Evolutionary conservation across 2,797 vertebrate species (phyloP).

Genomic region (Eulemur rubriventer): DNA sequence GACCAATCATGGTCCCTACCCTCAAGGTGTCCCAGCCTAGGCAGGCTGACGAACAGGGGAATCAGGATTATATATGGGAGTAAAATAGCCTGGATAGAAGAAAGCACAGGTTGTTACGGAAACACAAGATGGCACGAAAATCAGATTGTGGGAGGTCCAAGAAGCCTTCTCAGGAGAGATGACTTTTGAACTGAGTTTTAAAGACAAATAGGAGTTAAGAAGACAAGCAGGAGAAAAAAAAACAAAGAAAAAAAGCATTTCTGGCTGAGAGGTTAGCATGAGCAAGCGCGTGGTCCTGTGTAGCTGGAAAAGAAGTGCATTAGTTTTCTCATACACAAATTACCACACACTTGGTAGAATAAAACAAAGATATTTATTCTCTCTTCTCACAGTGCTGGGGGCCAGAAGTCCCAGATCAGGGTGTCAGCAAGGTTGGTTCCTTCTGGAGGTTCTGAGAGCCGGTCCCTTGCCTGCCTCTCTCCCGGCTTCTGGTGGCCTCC

Average conservation of each 20-base stretch:
- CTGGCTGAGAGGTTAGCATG: not conserved
- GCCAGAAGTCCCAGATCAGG: not conserved
- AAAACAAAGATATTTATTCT: not conserved
- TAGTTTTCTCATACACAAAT: not conserved
- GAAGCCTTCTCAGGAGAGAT: not conserved
- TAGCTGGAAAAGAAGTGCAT: not conserved
- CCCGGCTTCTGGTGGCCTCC: fast-evolving
- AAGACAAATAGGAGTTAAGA: not conserved
- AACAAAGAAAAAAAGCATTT: not conserved
- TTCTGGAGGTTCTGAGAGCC: not conserved
- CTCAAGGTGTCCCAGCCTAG: not conserved
- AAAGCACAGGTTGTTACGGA: not conserved
- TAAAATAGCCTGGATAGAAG: not conserved
- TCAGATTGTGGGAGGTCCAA: not conserved
- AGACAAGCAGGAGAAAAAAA: not conserved
- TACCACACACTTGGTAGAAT: not conserved
- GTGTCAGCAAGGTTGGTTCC: not conserved
- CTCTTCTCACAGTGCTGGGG: not conserved
- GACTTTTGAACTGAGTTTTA: not conserved
- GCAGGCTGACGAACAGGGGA: not conserved
- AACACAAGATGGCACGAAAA: not conserved
- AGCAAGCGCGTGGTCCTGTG: not conserved
- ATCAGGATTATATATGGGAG: not conserved
- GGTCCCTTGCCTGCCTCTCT: not conserved
- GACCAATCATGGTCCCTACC: not conserved